Evolutionary conservation across 2,113 vertebrate genomes (phyloP).

Genomic region (Progne subis): DNA sequence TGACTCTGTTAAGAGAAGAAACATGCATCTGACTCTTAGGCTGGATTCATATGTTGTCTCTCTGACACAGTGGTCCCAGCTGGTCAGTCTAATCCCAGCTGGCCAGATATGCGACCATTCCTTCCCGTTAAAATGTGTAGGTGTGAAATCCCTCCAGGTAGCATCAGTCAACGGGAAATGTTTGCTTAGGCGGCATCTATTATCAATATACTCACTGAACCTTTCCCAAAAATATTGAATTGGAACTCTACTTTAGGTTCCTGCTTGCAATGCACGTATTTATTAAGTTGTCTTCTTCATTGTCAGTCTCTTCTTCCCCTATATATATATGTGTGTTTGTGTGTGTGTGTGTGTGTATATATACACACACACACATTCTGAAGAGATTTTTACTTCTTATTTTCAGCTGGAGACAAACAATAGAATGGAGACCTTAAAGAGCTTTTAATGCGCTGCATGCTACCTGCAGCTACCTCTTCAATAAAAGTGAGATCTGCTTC

Average conservation of each 20-base stretch:
- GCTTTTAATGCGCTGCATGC: not conserved
- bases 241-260: not conserved
- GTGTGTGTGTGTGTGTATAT: not conserved
- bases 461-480: constrained; percentile 8
- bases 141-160: not conserved
- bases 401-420: constrained; percentile 8
- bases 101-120: not conserved
- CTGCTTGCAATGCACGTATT: not conserved
- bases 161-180: not conserved
- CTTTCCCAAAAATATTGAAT: not conserved
- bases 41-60: not conserved
- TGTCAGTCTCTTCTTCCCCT: not conserved
- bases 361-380: not conserved
- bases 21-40: not conserved
- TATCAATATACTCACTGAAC: not conserved
- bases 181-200: not conserved
- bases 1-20: not conserved
- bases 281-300: not conserved
- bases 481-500: constrained; percentile 31
- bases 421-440: not conserved
- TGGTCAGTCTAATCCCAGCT: not conserved
- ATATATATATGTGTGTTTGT: not conserved
- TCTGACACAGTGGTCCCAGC: not conserved
- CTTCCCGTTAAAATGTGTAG: not conserved
- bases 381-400: not conserved